phyloP scores from a whole-genome alignment of 2,888 invertebrate genomes.

The Tenthredo mesomela region DNA sequence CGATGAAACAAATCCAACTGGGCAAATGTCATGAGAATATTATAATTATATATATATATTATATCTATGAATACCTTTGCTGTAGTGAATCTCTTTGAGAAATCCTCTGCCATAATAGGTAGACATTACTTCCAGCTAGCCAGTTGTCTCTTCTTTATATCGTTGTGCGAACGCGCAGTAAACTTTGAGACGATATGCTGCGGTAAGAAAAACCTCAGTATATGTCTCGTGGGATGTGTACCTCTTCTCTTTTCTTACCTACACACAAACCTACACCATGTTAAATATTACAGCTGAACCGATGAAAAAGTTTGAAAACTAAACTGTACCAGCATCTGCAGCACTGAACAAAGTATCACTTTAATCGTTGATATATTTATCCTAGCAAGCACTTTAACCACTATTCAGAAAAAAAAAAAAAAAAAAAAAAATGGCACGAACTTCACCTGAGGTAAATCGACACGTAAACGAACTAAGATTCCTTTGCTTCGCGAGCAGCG shows the following conservation, averaged over 20 bases:
- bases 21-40: not conserved
- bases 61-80: slow-evolving; percentile 68
- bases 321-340: not conserved
- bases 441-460: not conserved
- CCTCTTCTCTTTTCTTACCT: not conserved
- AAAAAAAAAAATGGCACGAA: not conserved
- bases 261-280: not conserved
- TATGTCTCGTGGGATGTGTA: not conserved
- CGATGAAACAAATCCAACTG: too few species aligned
- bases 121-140: slow-evolving; percentile 66
- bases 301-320: not conserved
- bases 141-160: slow-evolving; percentile 11
- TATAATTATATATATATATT: not conserved
- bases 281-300: not conserved
- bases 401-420: too few species aligned
- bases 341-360: not conserved
- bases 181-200: not conserved
- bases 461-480: not conserved
- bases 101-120: slow-evolving; percentile 76
- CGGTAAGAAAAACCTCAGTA: not conserved
- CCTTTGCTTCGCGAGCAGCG: not conserved
- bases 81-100: slow-evolving; percentile 72
- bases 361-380: not conserved
- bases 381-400: not conserved
- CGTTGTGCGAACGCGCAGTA: not conserved